Conservation (phyloP, 2,113 vertebrate genomes). For the Podarcis raffonei region DNA sequence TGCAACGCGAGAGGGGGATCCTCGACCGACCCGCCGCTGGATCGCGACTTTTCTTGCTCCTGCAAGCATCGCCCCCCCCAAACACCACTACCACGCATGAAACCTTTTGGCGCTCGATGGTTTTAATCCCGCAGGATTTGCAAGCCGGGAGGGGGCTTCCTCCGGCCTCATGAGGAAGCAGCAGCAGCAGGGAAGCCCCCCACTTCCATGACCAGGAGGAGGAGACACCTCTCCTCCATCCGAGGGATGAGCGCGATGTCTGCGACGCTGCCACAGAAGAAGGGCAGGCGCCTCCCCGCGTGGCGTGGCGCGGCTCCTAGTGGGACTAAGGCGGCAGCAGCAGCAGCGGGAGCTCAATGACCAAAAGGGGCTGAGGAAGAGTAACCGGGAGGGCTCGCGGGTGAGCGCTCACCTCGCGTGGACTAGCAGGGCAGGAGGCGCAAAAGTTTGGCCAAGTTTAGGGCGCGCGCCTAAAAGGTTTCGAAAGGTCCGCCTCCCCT, state of each 20-base stretch:
- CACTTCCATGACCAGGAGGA: neutral
- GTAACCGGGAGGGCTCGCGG: slow-evolving; percentile 11
- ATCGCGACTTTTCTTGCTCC: neutral
- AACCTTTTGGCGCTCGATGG: neutral
- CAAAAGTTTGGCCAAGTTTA: neutral
- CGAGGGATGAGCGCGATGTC: neutral
- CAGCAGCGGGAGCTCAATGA: neutral
- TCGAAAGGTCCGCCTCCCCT: neutral
- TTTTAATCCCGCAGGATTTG: neutral
- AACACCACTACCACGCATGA: neutral
- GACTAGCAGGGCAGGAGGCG: neutral
- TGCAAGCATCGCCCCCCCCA: neutral
- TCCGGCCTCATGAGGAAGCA: slow-evolving; percentile 22
- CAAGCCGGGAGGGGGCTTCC: neutral
- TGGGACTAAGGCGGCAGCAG: slow-evolving; percentile 16
- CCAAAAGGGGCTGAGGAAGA: slow-evolving; percentile 15
- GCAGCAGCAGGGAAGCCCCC: slow-evolving; percentile 22
- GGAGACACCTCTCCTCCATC: neutral
- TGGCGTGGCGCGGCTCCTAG: neutral
- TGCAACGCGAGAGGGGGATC: neutral
- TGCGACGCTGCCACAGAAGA: neutral
- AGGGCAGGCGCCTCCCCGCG: neutral
- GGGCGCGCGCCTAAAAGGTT: slow-evolving; percentile 17
- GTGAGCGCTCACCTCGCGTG: neutral
- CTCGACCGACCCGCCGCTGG: neutral